A percentile compares a stretch with the other conserved stretches of the same genome.
These are phyloP conservation scores for Turdus rufiventris DNA, from an alignment of 2,113 vertebrate species.

Conservation along the genomic window DNA sequence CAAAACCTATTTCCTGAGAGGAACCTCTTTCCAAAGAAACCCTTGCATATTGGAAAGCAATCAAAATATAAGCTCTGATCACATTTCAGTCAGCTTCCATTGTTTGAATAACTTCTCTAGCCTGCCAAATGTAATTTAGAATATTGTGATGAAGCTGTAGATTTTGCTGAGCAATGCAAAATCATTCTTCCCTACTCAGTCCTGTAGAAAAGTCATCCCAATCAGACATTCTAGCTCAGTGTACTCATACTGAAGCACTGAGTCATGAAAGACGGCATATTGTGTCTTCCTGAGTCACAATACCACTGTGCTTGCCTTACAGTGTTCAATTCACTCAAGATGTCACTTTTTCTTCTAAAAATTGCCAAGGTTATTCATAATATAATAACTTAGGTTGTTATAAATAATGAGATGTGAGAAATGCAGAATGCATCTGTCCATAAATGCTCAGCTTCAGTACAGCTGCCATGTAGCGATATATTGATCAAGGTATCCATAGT, in stretches of 20 bases:
- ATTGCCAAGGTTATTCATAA: neutral
- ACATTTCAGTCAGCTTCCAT: neutral
- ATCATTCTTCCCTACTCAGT: neutral
- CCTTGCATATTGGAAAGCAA: neutral
- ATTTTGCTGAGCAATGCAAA: neutral
- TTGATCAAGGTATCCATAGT: neutral
- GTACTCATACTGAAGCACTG: neutral
- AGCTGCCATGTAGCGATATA: neutral
- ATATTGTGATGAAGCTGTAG: neutral
- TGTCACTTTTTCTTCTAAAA: neutral
- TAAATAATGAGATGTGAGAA: neutral
- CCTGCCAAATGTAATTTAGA: neutral
- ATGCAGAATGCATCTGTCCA: neutral
- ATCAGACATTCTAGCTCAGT: neutral
- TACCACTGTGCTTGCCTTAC: neutral
- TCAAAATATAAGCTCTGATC: neutral
- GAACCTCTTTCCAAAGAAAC: neutral
- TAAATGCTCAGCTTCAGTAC: neutral
- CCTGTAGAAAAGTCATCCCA: neutral
- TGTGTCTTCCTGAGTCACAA: neutral
- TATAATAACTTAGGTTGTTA: neutral
- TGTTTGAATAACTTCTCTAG: neutral
- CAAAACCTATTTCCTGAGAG: neutral
- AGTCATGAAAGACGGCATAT: neutral
- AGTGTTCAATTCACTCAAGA: neutral